A percentile compares a stretch with the other conserved stretches of the same genome.
phyloP scores from a whole-genome alignment of 2,888 invertebrate genomes.

The Anarsia innoxiella region DNA sequence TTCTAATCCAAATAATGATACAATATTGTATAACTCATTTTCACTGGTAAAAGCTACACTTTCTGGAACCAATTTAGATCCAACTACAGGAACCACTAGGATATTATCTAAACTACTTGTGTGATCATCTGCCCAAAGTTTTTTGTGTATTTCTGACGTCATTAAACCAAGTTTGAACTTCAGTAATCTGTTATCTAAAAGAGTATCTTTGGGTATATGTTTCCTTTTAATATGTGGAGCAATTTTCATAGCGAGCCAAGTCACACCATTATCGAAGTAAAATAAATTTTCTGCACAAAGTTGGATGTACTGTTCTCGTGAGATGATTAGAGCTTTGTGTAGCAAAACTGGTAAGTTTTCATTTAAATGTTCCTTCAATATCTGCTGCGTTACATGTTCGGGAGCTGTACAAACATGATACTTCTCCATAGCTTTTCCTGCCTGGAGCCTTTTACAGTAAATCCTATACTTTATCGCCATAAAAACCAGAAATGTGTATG shows the following conservation, averaged over 20 bases:
- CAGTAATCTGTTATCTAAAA: conserved; percentile 18
- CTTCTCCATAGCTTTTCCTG: conserved; percentile 35
- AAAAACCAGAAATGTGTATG: conserved; percentile 53
- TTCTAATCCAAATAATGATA: conserved; percentile 39
- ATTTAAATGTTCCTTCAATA: conserved; percentile 40
- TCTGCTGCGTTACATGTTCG: conserved; percentile 28
- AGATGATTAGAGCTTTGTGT: conserved; percentile 56
- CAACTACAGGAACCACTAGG: conserved; percentile 55
- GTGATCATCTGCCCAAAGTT: conserved; percentile 40
- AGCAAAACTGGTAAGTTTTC: conserved; percentile 39
- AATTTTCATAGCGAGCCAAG: conserved; percentile 59
- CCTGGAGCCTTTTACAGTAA: conserved; percentile 28
- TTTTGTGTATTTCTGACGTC: conserved; percentile 56
- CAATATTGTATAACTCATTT: conserved; percentile 50
- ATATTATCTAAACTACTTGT: conserved; percentile 33
- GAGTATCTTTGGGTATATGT: conserved; percentile 26
- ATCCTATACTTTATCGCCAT: conserved; percentile 61
- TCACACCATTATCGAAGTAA: conserved; percentile 57
- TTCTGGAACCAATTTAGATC: conserved; percentile 39
- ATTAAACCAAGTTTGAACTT: conserved; percentile 46
- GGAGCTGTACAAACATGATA: conserved; percentile 45
- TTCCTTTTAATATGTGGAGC: conserved; percentile 38
- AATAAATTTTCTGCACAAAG: conserved; percentile 62
- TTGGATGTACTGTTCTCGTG: conserved; percentile 54
- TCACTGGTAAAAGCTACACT: conserved; percentile 46